Base-by-base conservation (phyloP, 92 coral and sea anemone species). In the Palythoa caribaeorum region DNA sequence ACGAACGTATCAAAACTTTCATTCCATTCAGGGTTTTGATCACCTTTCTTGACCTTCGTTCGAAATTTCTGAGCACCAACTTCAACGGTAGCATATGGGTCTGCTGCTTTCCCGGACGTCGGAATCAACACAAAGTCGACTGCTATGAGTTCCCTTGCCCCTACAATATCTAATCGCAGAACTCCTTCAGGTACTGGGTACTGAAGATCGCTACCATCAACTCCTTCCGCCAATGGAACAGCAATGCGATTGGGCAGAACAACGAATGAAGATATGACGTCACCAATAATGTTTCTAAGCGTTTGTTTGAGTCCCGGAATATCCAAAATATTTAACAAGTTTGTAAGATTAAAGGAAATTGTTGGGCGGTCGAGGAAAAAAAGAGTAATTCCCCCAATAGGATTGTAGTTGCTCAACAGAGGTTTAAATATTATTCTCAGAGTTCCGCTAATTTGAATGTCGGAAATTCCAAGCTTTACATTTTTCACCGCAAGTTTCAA, bases 161-260 rank as follows among this genome's bases (percentile, higher is more conserved):
- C 99, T 7, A 90, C 40, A 35, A 96, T 73, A 48, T 92, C 94
- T 28, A 96, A 92, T 15, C 95, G 95, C 37, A 96, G 84, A 5
- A 96, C 89, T 3, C 99, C 99, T 20, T 96, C 99, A 16, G 99
- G 98, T 11, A 96, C 91, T 40, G 99, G 98, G 84, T 95, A 96
- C 48, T 88, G 93, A 59, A 96, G 83, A 48, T 96, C 99, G 72
- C 94, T 89, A 50, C 87, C 87, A 60, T 96, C 96, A 17, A 95
- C 93, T 35, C 76, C 91, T n/a, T 59, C 87, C 38, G 93, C 92
- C 88, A 96, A 85, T 19, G 99, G 99, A n/a, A 96, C 85, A 1
- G 94, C 95, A 38, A 96, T 95, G 55, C 99, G 94, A 88, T 96
- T 96, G 47, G 99, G 99, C 13, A 96, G 90, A 13, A 96, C 99